phyloP scores from a whole-genome alignment of 2,797 vertebrate species.

The Sebastolobus alascanus region DNA sequence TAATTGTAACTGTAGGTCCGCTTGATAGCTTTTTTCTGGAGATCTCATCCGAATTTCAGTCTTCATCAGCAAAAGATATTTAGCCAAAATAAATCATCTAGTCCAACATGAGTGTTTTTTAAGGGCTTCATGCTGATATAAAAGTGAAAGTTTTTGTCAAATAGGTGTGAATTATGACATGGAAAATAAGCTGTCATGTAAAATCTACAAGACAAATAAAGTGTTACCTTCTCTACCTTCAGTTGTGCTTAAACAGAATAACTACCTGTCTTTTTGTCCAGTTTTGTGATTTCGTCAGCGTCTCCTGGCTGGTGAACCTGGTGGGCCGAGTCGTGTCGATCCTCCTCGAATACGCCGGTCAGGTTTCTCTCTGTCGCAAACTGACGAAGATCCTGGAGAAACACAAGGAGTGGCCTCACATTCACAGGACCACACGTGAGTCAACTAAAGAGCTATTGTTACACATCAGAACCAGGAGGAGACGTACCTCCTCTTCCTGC shows the following conservation, averaged over 20 bases:
- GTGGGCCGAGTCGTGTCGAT: conserved; percentile 83
- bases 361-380: conserved; percentile 87
- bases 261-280: conserved; percentile 58
- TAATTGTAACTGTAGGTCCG: not conserved
- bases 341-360: conserved; percentile 89
- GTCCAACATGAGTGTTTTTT: not conserved
- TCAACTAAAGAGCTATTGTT: not conserved
- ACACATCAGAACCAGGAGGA: not conserved
- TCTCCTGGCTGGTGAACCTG: conserved; percentile 87
- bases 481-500: not conserved
- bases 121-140: not conserved
- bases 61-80: not conserved
- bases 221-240: not conserved
- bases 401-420: conserved; percentile 88
- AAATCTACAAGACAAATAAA: not conserved
- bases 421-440: conserved; percentile 85
- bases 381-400: conserved; percentile 85
- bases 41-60: too few species aligned
- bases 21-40: not conserved
- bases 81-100: too few species aligned
- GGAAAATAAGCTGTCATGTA: too few species aligned
- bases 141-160: too few species aligned
- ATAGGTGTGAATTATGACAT: too few species aligned
- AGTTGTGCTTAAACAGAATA: not conserved
- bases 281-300: conserved; percentile 91